phyloP scores from a whole-genome alignment of 1,140 invertebrate species.

The Heliconius nattereri region DNA sequence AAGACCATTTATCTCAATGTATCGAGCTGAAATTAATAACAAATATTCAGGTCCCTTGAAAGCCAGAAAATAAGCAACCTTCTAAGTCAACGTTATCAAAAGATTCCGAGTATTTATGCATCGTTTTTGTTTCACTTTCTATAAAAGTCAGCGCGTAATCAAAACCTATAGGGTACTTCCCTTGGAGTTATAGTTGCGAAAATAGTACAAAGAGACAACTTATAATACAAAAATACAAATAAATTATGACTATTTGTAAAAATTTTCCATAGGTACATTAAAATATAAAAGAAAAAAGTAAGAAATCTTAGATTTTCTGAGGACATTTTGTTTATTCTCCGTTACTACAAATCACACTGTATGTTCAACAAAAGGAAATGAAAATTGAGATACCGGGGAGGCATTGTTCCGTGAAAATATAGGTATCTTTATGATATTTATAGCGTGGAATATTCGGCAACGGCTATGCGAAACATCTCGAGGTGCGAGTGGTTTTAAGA shows the following conservation, averaged over 20 bases:
- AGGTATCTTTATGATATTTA: slow-evolving; percentile 71
- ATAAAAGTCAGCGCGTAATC: no score
- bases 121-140: no score
- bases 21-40: no score
- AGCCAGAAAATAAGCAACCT: no score
- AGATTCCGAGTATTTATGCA: no score
- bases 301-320: slow-evolving; percentile 23
- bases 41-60: no score
- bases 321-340: slow-evolving; percentile 75
- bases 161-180: no score
- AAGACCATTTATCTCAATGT: no score
- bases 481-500: background rate
- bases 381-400: slow-evolving; percentile 75
- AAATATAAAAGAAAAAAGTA: background rate
- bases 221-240: background rate
- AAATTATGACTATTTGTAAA: background rate
- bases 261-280: background rate
- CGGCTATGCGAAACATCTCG: slow-evolving; percentile 12
- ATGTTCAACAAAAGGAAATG: slow-evolving; percentile 72
- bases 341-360: slow-evolving; percentile 75
- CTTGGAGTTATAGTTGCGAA: no score
- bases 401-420: slow-evolving; percentile 77
- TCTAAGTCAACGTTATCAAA: no score
- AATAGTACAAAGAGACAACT: no score
- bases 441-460: slow-evolving; percentile 62